These are phyloP conservation scores for Perca fluviatilis DNA, from an alignment of 2,113 vertebrate genomes.

Conservation along the genomic window DNA sequence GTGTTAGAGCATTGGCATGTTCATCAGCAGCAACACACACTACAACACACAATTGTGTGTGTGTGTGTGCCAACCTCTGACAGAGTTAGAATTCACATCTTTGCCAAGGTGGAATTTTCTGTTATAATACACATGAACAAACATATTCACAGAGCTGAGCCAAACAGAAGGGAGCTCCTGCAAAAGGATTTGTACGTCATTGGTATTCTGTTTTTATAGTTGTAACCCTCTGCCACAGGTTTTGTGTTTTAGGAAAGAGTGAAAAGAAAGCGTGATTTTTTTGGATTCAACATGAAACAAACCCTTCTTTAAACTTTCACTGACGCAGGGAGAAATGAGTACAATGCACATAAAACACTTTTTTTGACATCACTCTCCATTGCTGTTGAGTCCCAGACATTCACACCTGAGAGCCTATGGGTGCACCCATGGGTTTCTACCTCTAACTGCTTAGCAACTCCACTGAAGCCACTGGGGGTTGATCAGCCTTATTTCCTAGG, in stretches of 20 bases:
- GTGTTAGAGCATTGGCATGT: slow-evolving; percentile 25
- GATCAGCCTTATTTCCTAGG: slow-evolving; percentile 30
- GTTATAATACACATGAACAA: slow-evolving; percentile 14
- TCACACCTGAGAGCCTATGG: slow-evolving; percentile 1
- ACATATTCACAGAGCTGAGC: background rate
- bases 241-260: background rate
- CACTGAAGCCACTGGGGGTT: slow-evolving; percentile 22
- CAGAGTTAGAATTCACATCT: slow-evolving; percentile 7
- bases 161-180: background rate
- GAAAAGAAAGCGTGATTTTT: background rate
- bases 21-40: slow-evolving; percentile 23
- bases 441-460: background rate
- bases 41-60: background rate
- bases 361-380: background rate
- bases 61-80: slow-evolving; percentile 7
- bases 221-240: background rate
- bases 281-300: background rate
- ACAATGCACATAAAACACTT: background rate
- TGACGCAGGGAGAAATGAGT: background rate
- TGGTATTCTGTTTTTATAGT: background rate
- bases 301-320: background rate
- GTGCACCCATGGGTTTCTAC: background rate
- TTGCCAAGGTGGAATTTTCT: slow-evolving; percentile 28
- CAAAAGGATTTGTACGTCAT: background rate
- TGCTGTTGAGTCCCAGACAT: background rate